Evolutionary conservation across 2,797 vertebrate genomes (phyloP), one percentile per base, ranked within the genome.

Genomic region (Sorex maritimensis): DNA sequence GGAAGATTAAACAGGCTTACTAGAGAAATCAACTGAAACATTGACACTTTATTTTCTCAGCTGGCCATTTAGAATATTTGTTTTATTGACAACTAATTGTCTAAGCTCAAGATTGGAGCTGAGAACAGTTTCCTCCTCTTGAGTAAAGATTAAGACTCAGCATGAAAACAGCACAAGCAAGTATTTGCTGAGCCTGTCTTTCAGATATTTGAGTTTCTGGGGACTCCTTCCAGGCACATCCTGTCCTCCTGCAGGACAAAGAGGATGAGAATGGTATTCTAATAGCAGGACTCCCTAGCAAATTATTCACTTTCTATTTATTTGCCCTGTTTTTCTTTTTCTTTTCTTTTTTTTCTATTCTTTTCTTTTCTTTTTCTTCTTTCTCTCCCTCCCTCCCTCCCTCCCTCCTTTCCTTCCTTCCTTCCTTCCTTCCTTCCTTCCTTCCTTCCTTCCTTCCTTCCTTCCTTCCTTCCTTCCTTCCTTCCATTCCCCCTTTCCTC

Each of bases 71-170:
- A 55, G 28, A 52, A 9, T 72, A 11, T 65, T 91, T 52, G 19
- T 68, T 80, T 83, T 68, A 80, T 79, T 72, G 58, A 92, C 85
- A 28, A 34, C 63, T 86, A 41, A 65, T 61, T 88, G 86, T 91
- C 72, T 94, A 34, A 80, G 85, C 75, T 73, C 13, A 23, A 17
- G 58, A 71, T 19, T 65, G 41, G 78, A 71, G 30, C 55, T 46
- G 30, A 26, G 58, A 86, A 17, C 26, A 7, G 13, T 79, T n/a
- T 65, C 74, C 1, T 92, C 49, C 26, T 73, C 82, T 68, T 26
- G 38, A 13, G 49, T 52, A 71, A 58, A 86, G 41, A 46, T 68
- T 78, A 46, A 68, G 74, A 86, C 44, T 68, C 55, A 21, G 38
- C 38, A 49, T 28, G 73, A 58, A 86, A 41, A 92, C 68, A 86